phyloP scores from a whole-genome alignment of 2,797 vertebrate genomes.

The Pseudochirops corinnae region DNA sequence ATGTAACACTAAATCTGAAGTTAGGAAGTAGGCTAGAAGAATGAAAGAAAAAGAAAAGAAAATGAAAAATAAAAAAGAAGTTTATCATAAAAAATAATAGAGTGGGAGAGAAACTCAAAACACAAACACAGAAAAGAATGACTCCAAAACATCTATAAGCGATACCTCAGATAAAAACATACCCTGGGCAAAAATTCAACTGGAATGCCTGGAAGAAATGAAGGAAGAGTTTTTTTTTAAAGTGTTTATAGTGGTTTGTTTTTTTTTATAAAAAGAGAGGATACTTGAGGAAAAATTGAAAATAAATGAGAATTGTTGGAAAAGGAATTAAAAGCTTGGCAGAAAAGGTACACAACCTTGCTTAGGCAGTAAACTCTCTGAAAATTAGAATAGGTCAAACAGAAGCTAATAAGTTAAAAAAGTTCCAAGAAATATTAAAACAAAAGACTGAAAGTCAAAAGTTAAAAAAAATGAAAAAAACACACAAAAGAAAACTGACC shows the following conservation, averaged over 20 bases:
- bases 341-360: background rate
- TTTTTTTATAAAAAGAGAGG: background rate
- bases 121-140: fast-evolving
- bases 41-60: background rate
- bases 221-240: background rate
- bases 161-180: background rate
- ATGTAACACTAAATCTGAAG: background rate
- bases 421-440: background rate
- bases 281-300: background rate
- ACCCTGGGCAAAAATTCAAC: background rate
- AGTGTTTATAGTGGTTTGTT: background rate
- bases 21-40: background rate
- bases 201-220: background rate
- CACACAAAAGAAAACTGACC: background rate
- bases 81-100: background rate
- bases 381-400: background rate
- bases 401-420: background rate
- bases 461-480: background rate
- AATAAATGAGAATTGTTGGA: background rate
- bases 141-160: background rate
- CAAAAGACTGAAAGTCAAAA: background rate
- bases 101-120: too few species aligned
- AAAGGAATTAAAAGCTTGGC: background rate
- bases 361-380: background rate
- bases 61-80: background rate